Base-by-base conservation (phyloP, 2,888 invertebrate genomes). In the Drosophila acutilabella region DNA sequence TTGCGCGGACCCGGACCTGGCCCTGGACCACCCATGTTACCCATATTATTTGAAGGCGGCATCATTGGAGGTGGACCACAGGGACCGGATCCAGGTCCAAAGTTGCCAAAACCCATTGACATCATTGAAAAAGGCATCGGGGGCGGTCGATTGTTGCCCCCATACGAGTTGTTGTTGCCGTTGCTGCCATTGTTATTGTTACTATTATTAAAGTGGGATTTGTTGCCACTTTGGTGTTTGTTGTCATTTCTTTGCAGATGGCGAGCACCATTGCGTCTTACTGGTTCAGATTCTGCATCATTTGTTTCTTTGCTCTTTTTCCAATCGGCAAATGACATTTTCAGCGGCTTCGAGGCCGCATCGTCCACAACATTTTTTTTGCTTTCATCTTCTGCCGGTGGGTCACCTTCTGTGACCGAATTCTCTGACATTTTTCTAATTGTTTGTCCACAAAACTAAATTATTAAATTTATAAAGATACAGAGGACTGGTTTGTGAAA, bases 271-370 rank as follows among this genome's bases (percentile, higher is more conserved):
- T 64, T 74, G 23, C 67, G 57, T 20, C 33, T 57, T 30, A 38
- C 40, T n/a, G 58, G 20, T 6, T 44, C 61, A 58, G 23, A 41
- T 16, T 7, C 64, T 6, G 23, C 52, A 38, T 62, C 61, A 48
- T 80, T 69, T 0, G 65, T 58, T 6, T 84, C 87, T 41, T 84
- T 89, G 48, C 75, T 71, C 51, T 77, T 82, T 44, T 89, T 90
- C 89, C 90, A 89, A 45, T 88, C 90, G 6, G 84, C 81, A 54
- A 88, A 89, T 0, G 90, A 81, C 71, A 89, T 80, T 67, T 75
- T 20, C 20, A 80, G 41, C 8, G 80, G 68, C 0, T 71, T 73
- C 0, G 61, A n/a, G 4, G 1, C 60, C 4, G 16, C 45, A 16
- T 64, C 65, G 40, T 54, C 64, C 36, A 26, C 54, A 11, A 14